These are phyloP conservation scores for Nymphalis urticae DNA, from an alignment of 2,888 invertebrate genomes.

Conservation along the genomic window DNA sequence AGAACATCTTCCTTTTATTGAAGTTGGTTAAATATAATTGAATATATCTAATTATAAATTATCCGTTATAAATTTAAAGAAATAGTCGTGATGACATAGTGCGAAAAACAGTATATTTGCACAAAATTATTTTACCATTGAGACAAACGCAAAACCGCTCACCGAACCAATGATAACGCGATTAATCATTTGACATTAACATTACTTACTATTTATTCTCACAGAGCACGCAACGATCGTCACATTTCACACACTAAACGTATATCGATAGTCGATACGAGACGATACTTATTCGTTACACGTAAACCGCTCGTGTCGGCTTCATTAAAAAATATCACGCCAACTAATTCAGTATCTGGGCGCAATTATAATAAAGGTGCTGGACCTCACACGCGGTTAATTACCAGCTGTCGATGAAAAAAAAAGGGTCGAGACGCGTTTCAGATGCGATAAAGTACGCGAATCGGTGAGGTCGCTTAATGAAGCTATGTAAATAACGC, in stretches of 20 bases:
- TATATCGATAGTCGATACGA: slow-evolving; percentile 4
- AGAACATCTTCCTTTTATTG: too few relatives aligned
- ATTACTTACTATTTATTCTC: slow-evolving; percentile 17
- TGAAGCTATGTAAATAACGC: slow-evolving; percentile 51
- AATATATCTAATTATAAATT: too few relatives aligned
- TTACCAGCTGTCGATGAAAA: slow-evolving; percentile 48
- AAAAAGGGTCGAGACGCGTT: slow-evolving; percentile 39
- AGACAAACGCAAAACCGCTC: background rate
- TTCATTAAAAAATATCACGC: slow-evolving; percentile 38
- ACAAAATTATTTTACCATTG: too few relatives aligned
- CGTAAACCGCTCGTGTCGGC: slow-evolving; percentile 15
- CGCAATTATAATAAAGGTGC: slow-evolving; percentile 50
- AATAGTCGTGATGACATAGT: too few relatives aligned
- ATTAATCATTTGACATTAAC: slow-evolving; percentile 17
- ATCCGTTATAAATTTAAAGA: too few relatives aligned
- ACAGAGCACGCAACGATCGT: slow-evolving; percentile 18
- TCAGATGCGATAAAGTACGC: slow-evolving; percentile 36
- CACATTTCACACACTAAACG: background rate
- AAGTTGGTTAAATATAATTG: too few relatives aligned
- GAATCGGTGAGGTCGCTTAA: slow-evolving; percentile 37
- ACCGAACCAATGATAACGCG: slow-evolving; percentile 13
- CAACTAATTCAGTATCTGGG: slow-evolving; percentile 41
- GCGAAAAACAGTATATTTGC: too few relatives aligned
- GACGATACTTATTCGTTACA: slow-evolving; percentile 3
- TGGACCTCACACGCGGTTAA: slow-evolving; percentile 54